Evolutionary conservation across 2,113 vertebrate genomes (phyloP).

Genomic region (Microcebus tavaratra): DNA sequence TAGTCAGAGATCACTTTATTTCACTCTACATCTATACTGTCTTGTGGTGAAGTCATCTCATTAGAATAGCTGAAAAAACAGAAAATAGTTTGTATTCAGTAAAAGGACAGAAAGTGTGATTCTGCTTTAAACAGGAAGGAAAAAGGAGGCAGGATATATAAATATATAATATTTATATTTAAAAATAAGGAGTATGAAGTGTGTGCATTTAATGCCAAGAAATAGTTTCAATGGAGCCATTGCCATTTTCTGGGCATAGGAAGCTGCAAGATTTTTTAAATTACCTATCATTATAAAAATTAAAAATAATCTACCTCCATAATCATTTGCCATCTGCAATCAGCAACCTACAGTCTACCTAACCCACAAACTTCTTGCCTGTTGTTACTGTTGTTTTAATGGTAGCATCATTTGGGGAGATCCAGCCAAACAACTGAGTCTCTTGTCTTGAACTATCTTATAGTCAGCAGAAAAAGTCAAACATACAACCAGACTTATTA

Average conservation of each 20-base stretch:
- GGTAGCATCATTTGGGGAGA: neutral
- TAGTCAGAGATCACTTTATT: neutral
- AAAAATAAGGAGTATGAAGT: neutral
- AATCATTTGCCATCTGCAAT: neutral
- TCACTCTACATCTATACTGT: neutral
- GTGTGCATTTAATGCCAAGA: neutral
- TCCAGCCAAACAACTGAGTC: neutral
- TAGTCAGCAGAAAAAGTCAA: neutral
- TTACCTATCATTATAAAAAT: neutral
- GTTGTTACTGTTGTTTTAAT: neutral
- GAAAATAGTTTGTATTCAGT: neutral
- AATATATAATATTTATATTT: neutral
- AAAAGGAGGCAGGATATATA: neutral
- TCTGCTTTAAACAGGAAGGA: neutral
- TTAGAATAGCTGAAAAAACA: neutral
- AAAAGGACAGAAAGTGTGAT: neutral
- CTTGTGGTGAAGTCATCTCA: neutral
- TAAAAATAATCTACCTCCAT: neutral
- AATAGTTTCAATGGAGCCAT: neutral
- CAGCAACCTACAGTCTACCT: neutral
- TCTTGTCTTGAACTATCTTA: neutral
- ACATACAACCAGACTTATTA: neutral
- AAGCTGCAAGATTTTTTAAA: neutral
- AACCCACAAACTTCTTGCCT: neutral
- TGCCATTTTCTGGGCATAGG: neutral